Percentiles rank a stretch among this genome's conserved stretches.
phyloP scores from a whole-genome alignment of 2,888 invertebrate genomes.

The Oeneis ivallda region DNA sequence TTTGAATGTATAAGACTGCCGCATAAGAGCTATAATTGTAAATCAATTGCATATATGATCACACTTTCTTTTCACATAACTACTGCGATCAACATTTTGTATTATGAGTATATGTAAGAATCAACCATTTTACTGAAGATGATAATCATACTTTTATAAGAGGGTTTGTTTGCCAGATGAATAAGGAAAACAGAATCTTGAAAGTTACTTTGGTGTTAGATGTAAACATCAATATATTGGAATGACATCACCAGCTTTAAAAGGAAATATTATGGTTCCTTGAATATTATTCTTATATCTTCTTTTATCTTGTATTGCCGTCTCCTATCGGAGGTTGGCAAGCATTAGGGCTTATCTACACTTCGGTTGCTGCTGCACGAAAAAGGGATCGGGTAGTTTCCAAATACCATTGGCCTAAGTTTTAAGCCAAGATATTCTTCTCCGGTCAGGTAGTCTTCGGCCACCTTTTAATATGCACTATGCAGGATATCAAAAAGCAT shows the following conservation, averaged over 20 bases:
- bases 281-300: neutral
- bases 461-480: too few relatives aligned
- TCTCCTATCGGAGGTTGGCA: too few relatives aligned
- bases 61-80: slow-evolving; percentile 29
- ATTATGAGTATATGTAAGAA: neutral
- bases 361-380: too few relatives aligned
- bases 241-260: neutral
- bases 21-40: slow-evolving; percentile 33
- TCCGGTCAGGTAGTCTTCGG: too few relatives aligned
- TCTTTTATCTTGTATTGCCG: too few relatives aligned
- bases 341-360: too few relatives aligned
- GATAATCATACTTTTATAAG: neutral
- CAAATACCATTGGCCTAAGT: too few relatives aligned
- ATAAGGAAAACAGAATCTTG: neutral
- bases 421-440: too few relatives aligned
- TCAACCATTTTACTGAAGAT: neutral
- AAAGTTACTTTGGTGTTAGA: neutral
- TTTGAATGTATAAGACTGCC: slow-evolving; percentile 25
- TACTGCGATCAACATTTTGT: neutral
- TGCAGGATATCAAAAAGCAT: too few relatives aligned
- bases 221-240: neutral
- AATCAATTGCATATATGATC: slow-evolving; percentile 23
- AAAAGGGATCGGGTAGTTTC: too few relatives aligned
- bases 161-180: neutral
- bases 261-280: neutral